Evolutionary conservation across 1,140 invertebrate species (phyloP).

Genomic region (Halesus radiatus): DNA sequence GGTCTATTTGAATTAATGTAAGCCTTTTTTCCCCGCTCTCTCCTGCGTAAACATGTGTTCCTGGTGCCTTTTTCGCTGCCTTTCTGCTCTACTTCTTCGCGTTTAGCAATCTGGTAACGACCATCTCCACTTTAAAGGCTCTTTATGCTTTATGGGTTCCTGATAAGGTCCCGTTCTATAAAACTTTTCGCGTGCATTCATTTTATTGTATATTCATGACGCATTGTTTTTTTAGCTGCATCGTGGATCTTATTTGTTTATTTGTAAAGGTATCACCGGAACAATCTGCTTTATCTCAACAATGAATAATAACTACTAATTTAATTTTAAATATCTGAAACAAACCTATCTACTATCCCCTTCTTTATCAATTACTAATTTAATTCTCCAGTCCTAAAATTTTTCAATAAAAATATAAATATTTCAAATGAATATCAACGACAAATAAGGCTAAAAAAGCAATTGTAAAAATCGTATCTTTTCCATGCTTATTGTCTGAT

Average conservation of each 20-base stretch:
- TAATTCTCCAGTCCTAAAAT: too few relatives aligned
- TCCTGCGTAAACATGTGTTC: constrained; percentile 48
- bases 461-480: too few relatives aligned
- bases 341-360: too few relatives aligned
- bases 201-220: constrained; percentile 39
- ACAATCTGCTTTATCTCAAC: not conserved
- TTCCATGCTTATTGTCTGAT: too few relatives aligned
- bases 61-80: constrained; percentile 33
- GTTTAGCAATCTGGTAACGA: constrained; percentile 37
- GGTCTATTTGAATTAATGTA: constrained; percentile 51
- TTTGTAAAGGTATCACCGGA: not conserved
- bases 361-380: too few relatives aligned
- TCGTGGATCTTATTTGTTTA: constrained; percentile 1
- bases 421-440: too few relatives aligned
- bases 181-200: constrained; percentile 26
- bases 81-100: constrained; percentile 26
- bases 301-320: too few relatives aligned
- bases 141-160: constrained; percentile 28
- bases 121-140: constrained; percentile 35
- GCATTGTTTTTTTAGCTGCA: constrained; percentile 28
- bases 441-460: too few relatives aligned
- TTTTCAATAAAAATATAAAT: too few relatives aligned
- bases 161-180: constrained; percentile 38
- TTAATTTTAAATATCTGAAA: too few relatives aligned
- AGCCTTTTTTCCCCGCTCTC: constrained; percentile 16